These are phyloP conservation scores for Trissolcus japonicus DNA, from an alignment of 2,888 invertebrate species.

Conservation along the genomic window DNA sequence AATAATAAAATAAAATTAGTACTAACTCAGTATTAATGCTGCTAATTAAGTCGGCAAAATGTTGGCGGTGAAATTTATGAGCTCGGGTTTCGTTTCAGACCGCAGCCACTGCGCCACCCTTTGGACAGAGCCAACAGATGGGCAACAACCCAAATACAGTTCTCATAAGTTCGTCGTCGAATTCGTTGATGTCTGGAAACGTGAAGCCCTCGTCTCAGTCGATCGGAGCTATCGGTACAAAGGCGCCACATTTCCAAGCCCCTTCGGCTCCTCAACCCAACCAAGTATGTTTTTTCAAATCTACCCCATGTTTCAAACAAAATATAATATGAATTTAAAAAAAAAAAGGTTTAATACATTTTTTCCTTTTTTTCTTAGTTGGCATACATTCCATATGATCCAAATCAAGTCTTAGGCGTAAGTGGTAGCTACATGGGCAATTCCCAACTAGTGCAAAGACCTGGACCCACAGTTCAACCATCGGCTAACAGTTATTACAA, in stretches of 20 bases:
- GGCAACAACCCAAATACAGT: slow-evolving; percentile 91
- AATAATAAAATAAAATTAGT: slow-evolving; percentile 2
- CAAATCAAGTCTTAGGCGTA: slow-evolving; percentile 77
- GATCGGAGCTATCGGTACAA: slow-evolving; percentile 89
- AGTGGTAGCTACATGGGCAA: slow-evolving; percentile 80
- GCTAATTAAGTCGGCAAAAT: no score
- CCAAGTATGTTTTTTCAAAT: slow-evolving; percentile 65
- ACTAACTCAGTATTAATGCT: no score
- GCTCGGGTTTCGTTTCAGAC: slow-evolving; percentile 62
- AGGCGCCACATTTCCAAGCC: slow-evolving; percentile 78
- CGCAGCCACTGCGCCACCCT: slow-evolving; percentile 80
- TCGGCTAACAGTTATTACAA: slow-evolving; percentile 75
- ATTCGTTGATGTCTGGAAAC: slow-evolving; percentile 91
- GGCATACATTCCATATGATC: slow-evolving; percentile 81
- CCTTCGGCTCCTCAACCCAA: slow-evolving; percentile 79
- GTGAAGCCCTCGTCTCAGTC: slow-evolving; percentile 89
- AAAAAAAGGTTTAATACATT: background rate
- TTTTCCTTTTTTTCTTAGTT: slow-evolving; percentile 71
- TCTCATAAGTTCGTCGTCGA: slow-evolving; percentile 90
- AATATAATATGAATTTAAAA: background rate
- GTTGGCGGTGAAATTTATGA: no score
- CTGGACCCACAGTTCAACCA: slow-evolving; percentile 77
- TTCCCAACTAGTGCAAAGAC: slow-evolving; percentile 81
- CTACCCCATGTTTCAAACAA: no score
- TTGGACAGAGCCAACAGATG: slow-evolving; percentile 88